Percentiles rank a stretch among this genome's conserved stretches.
Conservation (phyloP, 2,888 invertebrate genomes). For the Rotaria socialis region DNA sequence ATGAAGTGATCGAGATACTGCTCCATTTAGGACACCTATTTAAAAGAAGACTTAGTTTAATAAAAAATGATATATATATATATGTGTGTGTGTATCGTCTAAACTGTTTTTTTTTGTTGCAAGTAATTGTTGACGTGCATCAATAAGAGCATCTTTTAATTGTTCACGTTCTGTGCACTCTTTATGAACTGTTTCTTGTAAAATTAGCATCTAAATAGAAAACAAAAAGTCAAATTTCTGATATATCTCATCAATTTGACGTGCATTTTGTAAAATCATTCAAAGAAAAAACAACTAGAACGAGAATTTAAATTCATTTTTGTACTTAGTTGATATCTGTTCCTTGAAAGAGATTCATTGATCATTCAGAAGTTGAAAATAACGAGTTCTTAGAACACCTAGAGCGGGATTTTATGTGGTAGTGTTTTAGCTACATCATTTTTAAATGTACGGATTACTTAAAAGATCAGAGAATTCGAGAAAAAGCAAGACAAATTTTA, state of each 20-base stretch:
- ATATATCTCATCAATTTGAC: neutral
- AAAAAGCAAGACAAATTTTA: no score
- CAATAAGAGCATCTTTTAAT: slow-evolving; percentile 39
- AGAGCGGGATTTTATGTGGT: no score
- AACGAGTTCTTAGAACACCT: no score
- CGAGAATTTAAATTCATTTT: no score
- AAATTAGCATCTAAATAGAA: slow-evolving; percentile 26
- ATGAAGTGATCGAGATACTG: neutral
- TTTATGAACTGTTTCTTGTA: slow-evolving; percentile 44
- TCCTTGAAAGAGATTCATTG: neutral
- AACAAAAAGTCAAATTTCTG: neutral
- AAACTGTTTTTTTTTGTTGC: slow-evolving; percentile 38
- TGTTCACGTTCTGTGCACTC: slow-evolving; percentile 46
- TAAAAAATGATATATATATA: neutral
- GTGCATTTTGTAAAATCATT: no score
- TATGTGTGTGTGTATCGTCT: neutral
- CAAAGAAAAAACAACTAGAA: no score
- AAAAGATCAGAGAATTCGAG: no score
- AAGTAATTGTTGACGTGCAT: slow-evolving; percentile 39
- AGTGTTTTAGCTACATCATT: no score
- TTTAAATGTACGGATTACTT: no score
- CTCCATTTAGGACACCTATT: neutral
- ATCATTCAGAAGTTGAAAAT: no score
- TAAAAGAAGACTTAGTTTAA: neutral
- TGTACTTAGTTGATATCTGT: no score